Base-by-base conservation (phyloP, 2,113 vertebrate species). In the Ciconia boyciana region DNA sequence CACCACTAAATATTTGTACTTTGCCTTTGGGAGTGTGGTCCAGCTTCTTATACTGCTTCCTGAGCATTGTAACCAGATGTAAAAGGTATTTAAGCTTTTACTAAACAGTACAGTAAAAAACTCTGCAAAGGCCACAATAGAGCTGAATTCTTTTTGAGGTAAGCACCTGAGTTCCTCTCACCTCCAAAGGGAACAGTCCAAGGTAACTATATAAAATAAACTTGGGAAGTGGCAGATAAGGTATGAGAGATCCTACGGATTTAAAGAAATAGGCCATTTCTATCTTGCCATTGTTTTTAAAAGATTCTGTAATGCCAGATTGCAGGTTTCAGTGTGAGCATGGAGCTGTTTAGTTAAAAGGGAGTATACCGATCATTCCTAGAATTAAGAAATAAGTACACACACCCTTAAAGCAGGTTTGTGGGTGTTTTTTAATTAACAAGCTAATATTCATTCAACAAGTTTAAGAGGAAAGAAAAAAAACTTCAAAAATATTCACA, bases 1-100 rank as follows among this genome's bases (percentile, higher is more conserved):
- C 41, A 51, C 65, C 43, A 54, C 36, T 81, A 68, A 71, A 52
- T 84, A 54, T 71, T 71, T 95, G 52, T 95, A 57, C 60, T 94
- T 97, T 95, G 75, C 41, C 39, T 91, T 94, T 74, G 58, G 71
- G 54, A 91, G 79, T 51, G 46, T 87, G 31, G 29, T 93, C 74
- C 39, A 52, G 41, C 46, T 86, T 83, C 51, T 60, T 52, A 61
- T 49, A 78, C 62, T 18, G 2, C 48, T 74, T 64, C 62, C 31
- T 77, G 22, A 91, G 41, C 64, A 36, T 10, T 57, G 22, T 49
- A 66, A 75, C 7, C 16, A 39, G 61, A 36, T 66, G 16, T 70
- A 62, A 78, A 85, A 71, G 10, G 5, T 48, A 17, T 58, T 78
- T 76, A 74, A 71, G 43, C 24, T 94, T 90, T 78, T 87, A 41